Percentiles rank a stretch among this genome's conserved stretches.
Conservation (phyloP, 1,140 invertebrate species). For the Aradophagus sp. region DNA sequence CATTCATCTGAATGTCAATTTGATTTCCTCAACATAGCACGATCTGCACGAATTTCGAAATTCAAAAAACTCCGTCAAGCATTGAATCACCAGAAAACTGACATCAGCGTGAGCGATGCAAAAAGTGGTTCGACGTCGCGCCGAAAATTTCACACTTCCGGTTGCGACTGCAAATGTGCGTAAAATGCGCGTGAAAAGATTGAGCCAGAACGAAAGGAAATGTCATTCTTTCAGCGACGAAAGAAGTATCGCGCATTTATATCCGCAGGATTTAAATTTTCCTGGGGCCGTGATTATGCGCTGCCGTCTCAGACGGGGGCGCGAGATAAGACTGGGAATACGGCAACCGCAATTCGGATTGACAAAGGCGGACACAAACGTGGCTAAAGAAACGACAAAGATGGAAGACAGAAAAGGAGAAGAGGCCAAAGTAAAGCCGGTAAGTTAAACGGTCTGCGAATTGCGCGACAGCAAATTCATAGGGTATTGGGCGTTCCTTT, state of each 20-base stretch:
- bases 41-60: no score
- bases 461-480: constrained; percentile 4
- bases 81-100: background rate
- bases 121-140: constrained; percentile 16
- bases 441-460: constrained; percentile 14
- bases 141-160: constrained; percentile 29
- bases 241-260: constrained; percentile 44
- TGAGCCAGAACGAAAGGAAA: constrained; percentile 27
- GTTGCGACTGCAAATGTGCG: constrained; percentile 18
- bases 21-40: background rate
- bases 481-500: constrained; percentile 8
- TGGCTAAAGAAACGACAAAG: background rate
- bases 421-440: background rate
- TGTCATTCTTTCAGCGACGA: constrained; percentile 20
- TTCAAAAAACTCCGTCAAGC: constrained; percentile 1
- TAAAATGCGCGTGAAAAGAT: constrained; percentile 29
- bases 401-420: background rate
- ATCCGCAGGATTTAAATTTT: constrained; percentile 32
- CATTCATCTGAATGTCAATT: background rate
- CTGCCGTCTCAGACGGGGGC: background rate
- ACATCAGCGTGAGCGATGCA: no score
- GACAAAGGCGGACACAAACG: background rate
- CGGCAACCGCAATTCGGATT: background rate
- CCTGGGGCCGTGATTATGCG: constrained; percentile 20
- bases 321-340: constrained; percentile 19